Base-by-base conservation (phyloP, 2,888 invertebrate species). In the Apodemia duryi region DNA sequence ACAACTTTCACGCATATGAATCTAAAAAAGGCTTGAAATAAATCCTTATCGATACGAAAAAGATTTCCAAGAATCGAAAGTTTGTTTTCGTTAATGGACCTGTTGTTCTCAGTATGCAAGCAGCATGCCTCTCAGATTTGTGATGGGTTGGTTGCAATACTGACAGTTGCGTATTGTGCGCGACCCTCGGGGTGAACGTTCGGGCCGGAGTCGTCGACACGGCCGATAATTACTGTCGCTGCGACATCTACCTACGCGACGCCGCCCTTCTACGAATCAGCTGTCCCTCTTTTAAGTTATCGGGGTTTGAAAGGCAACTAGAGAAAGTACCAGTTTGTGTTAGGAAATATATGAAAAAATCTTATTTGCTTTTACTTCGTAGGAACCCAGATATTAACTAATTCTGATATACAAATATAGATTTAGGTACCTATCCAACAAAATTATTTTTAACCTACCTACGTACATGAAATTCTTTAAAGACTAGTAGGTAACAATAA, bases 151-250 rank as follows among this genome's bases (percentile, higher is more conserved):
- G 63, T 71, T 70, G 73, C 71, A 76, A 80, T 83, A 81, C 82
- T 77, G 80, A 84, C 83, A 83, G 84, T 82, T 84, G 88, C 82
- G 83, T 86, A 84, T 82, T 84, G 83, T 81, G 41, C 13, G 41
- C 83, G 86, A 84, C 85, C 86, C 86, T 80, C 82, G 90, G 90
- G 91, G 91, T 91, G 88, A 91, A 91, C 84, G 91, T 79, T 89
- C 91, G 81, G 80, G 79, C 79, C 74, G 81, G 84, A 88, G 91
- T 91, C 91, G 91, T 81, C 90, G 91, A 90, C 91, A 85, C 86
- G 79, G 77, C 79, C 84, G 88, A 89, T 91, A 91, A 91, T 91
- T 88, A 88, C 87, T 87, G 87, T 86, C 85, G 85, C 85, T 78
- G 77, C 75, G 72, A 70, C 73, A 76, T 79, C 83, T 81, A 81